Base-by-base conservation (phyloP, 2,888 invertebrate species). In the Meandrusa payeni region DNA sequence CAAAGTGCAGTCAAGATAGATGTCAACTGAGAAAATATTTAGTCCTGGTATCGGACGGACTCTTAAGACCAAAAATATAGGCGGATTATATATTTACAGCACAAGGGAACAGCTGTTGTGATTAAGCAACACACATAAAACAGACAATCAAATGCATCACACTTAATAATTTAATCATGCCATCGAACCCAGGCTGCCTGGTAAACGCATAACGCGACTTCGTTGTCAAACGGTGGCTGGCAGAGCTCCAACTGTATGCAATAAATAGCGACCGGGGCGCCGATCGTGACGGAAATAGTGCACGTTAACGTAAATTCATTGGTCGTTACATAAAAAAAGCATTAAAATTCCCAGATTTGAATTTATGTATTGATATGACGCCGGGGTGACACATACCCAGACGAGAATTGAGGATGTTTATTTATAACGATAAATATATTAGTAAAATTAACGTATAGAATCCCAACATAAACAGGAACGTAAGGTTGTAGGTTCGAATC, bases 141-240 rank as follows among this genome's bases (percentile, higher is more conserved):
- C 9, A 19, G 1, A 15, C 9, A 32, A 20, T 20, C 10, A 6
- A n/a, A 32, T 19, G 20, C 17, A 32, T 34, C 15, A 34, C 15
- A 20, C 19, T 11, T 37, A 19, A 37, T 26, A 20, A 15, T 29
- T 29, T 29, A 29, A 28, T 42, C 53, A 70, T 70, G 76, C 74
- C 76, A 71, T 75, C 79, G 78, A 83, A 82, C 81, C 81, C 77
- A 76, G 80, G 73, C 81, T 83, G 82, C 83, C 75, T 74, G n/a
- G 76, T 72, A 74, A 75, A 78, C 76, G 70, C 66, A 64, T 69
- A 63, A 70, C 69, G 67, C 69, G 62, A 56, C 59, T 31, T 46
- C 59, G 63, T 64, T 67, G 64, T 68, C 64, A 66, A 69, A 55
- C 66, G 61, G 59, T 59, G 59, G 54, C 76, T 86, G 86, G 86